Base-by-base conservation (phyloP, 2,888 invertebrate species). In the Acronicta alni region DNA sequence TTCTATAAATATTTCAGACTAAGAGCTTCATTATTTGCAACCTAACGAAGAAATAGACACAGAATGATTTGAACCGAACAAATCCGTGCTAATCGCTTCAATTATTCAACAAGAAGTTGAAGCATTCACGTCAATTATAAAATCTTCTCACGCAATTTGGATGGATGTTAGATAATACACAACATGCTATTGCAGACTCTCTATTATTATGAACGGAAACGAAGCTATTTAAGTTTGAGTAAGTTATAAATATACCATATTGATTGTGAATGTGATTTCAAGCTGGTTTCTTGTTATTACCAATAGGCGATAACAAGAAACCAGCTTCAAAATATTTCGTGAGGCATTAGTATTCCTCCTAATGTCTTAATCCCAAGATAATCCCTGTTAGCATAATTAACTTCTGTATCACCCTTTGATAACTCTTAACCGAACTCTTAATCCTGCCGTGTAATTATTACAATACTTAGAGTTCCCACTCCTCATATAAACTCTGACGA, bases 111-210 rank as follows among this genome's bases (percentile, higher is more conserved):
- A 16, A 16, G 26, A 44, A 44, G 23, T 26, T 16, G 26, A 26
- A 6, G n/a, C 39, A 41, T 17, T 12, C 17, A 9, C 39, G 48
- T 39, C 39, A 14, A 39, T 17, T 15, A 26, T 17, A 49, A 23
- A 39, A 23, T 15, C 39, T 39, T 49, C 39, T 49, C 41, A 49
- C 49, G 49, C 30, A 41, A 17, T 49, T 30, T n/a, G 14, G 17
- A 2, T 17, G 5, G 16, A 15, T 30, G 26, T 49, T 49, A 49
- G 17, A 49, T 49, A 49, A 49, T 26, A 41, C 49, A 14, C n/a
- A 17, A 8, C 30, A 49, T 41, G 39, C 49, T 49, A 49, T 30
- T 7, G 35, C n/a, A 5, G 18, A 10, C 41, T 30, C 38, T 30
- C 38, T 23, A 16, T 20, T 32, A 38, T 23, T n/a, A 41, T 6